Conservation (phyloP, 2,797 vertebrate species). For the Chelmon rostratus region DNA sequence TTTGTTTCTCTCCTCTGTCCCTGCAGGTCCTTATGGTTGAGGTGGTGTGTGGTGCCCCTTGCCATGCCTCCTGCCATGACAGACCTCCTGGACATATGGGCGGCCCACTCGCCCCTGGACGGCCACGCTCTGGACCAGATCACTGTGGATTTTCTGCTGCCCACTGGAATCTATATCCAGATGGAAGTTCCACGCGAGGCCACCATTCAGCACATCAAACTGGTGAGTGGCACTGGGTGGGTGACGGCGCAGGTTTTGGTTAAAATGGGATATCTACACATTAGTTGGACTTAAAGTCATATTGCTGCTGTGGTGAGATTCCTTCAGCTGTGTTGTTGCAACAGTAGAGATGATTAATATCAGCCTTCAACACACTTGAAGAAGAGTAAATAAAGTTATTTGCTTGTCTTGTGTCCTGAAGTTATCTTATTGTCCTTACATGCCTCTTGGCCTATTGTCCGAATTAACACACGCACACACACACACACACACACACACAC, state of each 20-base stretch:
- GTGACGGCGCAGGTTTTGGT: neutral
- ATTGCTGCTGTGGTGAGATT: neutral
- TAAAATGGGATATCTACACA: neutral
- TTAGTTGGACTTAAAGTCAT: neutral
- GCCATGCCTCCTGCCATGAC: constrained; percentile 99
- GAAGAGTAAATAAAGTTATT: neutral
- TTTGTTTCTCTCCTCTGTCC: neutral
- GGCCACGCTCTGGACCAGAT: constrained; percentile 90
- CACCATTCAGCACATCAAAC: constrained; percentile 97
- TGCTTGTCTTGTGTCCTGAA: neutral
- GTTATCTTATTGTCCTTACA: neutral
- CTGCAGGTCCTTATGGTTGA: constrained; percentile 92
- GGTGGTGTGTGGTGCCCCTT: constrained; percentile 85
- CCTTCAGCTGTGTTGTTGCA: neutral
- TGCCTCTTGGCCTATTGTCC: constrained; percentile 3
- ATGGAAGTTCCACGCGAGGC: constrained; percentile 96
- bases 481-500: neutral
- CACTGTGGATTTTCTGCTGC: constrained; percentile 95
- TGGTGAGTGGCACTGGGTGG: constrained; percentile 84
- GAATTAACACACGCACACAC: neutral
- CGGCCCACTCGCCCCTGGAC: constrained; percentile 91
- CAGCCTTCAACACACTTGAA: neutral
- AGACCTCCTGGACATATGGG: constrained; percentile 98
- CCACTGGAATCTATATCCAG: constrained; percentile 98
- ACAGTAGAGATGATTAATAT: neutral